Percentiles rank a stretch among this genome's conserved stretches.
Conservation (phyloP, 2,797 vertebrate genomes). For the Lepus townsendii region DNA sequence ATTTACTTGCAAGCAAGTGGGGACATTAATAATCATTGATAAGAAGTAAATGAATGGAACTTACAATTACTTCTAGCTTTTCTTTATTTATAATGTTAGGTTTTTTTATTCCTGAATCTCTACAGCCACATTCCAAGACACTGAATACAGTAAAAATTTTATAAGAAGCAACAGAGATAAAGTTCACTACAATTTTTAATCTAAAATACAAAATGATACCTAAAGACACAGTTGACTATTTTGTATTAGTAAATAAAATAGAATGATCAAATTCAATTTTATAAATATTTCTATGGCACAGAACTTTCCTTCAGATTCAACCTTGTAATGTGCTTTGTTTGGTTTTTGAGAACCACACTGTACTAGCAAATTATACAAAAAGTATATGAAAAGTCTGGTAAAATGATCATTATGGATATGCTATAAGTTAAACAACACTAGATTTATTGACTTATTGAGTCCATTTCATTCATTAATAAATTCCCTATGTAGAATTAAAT, state of each 20-base stretch:
- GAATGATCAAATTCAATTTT: slow-evolving; percentile 50
- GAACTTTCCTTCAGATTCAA: neutral
- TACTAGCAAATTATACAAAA: neutral
- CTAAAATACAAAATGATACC: neutral
- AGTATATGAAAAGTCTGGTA: neutral
- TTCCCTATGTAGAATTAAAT: neutral
- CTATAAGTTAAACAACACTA: neutral
- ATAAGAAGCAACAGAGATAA: too few species aligned
- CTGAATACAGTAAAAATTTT: neutral
- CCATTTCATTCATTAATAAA: neutral
- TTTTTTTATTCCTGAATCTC: slow-evolving; percentile 46
- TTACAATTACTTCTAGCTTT: neutral
- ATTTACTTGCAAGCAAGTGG: neutral
- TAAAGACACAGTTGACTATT: slow-evolving; percentile 48
- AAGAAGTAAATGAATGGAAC: neutral
- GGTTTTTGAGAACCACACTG: neutral
- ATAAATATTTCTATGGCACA: slow-evolving; percentile 31
- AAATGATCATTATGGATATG: neutral
- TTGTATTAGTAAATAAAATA: slow-evolving; percentile 67
- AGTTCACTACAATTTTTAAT: too few species aligned
- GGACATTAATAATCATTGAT: neutral
- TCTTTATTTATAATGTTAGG: neutral
- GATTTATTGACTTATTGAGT: neutral
- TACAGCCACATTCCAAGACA: slow-evolving; percentile 19
- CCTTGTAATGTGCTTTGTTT: neutral